Base-by-base conservation (phyloP, 2,888 invertebrate genomes). In the Tiphia femorata region DNA sequence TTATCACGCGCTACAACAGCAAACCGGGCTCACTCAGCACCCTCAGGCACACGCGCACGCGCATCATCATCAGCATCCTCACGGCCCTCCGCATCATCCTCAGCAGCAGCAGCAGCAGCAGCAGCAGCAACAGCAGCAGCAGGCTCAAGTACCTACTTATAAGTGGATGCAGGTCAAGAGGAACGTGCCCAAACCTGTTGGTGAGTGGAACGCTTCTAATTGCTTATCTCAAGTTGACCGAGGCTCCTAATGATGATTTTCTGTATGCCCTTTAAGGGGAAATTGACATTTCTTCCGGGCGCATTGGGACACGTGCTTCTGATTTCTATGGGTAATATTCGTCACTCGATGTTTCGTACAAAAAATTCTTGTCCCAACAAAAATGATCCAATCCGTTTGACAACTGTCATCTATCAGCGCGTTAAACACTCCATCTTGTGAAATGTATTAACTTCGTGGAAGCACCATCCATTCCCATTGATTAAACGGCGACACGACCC, bases 101-200 rank as follows among this genome's bases (percentile, higher is more conserved):
- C 69, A 72, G 64, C 71, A 72, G 41, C 78, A 79, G 47, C 76
- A 72, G 33, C 69, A 70, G 65, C 82, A 58, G 81, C 85, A 72
- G 78, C 84, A 80, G 72, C 84, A 63, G 82, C 86, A 73, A 23
- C 82, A 80, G 65, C 88, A 81, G 77, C 88, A 76, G 33, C 90
- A 89, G 68, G 85, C 88, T 10, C 86, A 89, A 43, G 90, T 95
- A 59, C 96, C 96, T 19, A 96, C 97, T 0, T 98, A 97, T 85
- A 97, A 98, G 84, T 98, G 98, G 98, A 98, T 98, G 98, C 97
- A 97, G 86, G 94, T 98, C 77, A 98, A 98, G 86, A 88, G 98
- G 84, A 97, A 96, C 85, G 93, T 96, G 70, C 96, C 97, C 44
- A 97, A 97, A 85, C 95, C 97, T 73, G 87, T 92, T 83, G 93